These are phyloP conservation scores for Sorex maritimensis DNA, from an alignment of 2,797 vertebrate species.

Conservation along the genomic window DNA sequence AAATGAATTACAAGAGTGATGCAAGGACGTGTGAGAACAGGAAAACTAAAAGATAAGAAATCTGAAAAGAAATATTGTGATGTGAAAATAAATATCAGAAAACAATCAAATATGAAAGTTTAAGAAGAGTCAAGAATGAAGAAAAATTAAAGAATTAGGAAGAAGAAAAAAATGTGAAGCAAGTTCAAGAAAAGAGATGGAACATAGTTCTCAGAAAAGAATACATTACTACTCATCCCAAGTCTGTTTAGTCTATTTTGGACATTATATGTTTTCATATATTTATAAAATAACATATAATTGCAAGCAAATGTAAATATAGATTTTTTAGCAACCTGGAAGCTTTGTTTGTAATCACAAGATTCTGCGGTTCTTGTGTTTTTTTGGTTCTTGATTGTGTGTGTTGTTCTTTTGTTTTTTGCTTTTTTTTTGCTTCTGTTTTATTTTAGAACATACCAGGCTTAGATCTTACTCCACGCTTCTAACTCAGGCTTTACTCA, in stretches of 20 bases:
- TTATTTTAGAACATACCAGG: too few species aligned
- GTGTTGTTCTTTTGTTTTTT: too few species aligned
- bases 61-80: background rate
- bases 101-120: background rate
- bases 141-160: background rate
- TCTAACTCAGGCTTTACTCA: too few species aligned
- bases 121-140: background rate
- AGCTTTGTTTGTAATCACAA: conserved; percentile 24
- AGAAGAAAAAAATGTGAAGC: background rate
- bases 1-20: too few species aligned
- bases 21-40: background rate
- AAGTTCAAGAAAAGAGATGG: background rate
- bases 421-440: too few species aligned
- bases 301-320: background rate
- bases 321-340: conserved; percentile 18
- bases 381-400: too few species aligned
- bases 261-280: conserved; percentile 6
- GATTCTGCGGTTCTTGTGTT: background rate
- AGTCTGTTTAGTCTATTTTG: conserved; percentile 13
- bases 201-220: conserved; percentile 45
- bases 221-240: background rate
- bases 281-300: conserved; percentile 41
- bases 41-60: background rate
- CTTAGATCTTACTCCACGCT: too few species aligned
- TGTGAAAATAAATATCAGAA: conserved; percentile 21